Evolutionary conservation across 2,113 vertebrate genomes (phyloP).

Genomic region (Lampris megalopsis): DNA sequence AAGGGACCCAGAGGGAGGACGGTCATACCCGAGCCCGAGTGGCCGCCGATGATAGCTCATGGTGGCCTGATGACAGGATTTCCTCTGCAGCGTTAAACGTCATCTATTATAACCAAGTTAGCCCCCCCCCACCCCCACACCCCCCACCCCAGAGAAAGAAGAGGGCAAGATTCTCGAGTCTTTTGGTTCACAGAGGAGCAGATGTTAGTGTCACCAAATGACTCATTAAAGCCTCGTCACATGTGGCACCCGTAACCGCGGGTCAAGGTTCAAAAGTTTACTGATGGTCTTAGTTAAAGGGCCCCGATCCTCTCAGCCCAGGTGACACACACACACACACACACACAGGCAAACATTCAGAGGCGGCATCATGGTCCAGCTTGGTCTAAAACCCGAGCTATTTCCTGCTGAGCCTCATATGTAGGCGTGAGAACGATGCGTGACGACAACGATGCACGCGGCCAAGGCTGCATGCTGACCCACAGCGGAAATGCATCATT

Average conservation of each 20-base stretch:
- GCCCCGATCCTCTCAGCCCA: background rate
- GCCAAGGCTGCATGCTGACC: too few species aligned
- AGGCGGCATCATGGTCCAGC: background rate
- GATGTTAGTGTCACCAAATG: constrained; percentile 24
- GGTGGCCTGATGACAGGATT: constrained; percentile 28
- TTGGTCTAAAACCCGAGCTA: background rate
- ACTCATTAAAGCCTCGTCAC: constrained; percentile 48
- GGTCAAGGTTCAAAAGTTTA: constrained; percentile 57
- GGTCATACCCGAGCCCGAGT: too few species aligned
- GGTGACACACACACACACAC: background rate
- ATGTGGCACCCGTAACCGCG: constrained; percentile 29
- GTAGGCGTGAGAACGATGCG: too few species aligned
- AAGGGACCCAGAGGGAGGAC: too few species aligned
- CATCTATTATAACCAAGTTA: background rate
- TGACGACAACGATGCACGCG: too few species aligned
- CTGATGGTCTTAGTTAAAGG: constrained; percentile 25
- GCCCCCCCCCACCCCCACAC: too few species aligned
- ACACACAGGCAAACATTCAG: background rate
- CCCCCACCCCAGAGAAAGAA: constrained; percentile 1
- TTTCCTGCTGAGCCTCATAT: background rate
- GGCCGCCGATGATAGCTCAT: background rate
- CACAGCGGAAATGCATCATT: background rate
- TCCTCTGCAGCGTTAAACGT: constrained; percentile 33
- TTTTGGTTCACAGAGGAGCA: constrained; percentile 26
- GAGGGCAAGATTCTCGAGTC: background rate